phyloP scores from a whole-genome alignment of 1,140 invertebrate species.

The Camponotus vicinus region DNA sequence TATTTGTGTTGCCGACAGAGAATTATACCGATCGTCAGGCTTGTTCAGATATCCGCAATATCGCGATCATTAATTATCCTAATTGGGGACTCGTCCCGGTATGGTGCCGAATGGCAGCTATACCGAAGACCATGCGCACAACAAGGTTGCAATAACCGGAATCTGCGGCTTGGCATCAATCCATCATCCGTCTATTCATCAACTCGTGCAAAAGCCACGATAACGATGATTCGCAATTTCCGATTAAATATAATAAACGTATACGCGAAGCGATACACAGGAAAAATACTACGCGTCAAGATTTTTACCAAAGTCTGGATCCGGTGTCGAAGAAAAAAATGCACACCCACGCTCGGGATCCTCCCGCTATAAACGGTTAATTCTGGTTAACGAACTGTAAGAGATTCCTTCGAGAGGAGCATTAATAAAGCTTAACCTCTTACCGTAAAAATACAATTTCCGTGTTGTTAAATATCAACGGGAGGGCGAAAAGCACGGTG shows the following conservation, averaged over 20 bases:
- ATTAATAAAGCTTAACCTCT: not conserved
- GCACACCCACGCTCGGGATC: not conserved
- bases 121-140: slow-evolving; percentile 34
- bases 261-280: not conserved
- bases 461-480: not conserved
- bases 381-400: slow-evolving; percentile 12
- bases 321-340: not conserved
- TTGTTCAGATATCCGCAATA: slow-evolving; percentile 36
- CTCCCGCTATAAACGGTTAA: not conserved
- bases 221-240: not conserved
- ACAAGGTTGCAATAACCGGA: slow-evolving; percentile 46
- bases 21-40: slow-evolving; percentile 33
- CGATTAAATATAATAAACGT: slow-evolving; percentile 21
- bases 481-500: not conserved
- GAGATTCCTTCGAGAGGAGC: not conserved
- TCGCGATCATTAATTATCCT: slow-evolving; percentile 59
- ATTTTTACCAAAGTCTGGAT: not conserved
- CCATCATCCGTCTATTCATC: slow-evolving; percentile 49
- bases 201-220: slow-evolving; percentile 17
- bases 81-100: slow-evolving; percentile 41
- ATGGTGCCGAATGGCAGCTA: slow-evolving; percentile 23
- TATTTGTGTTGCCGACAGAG: slow-evolving; percentile 34
- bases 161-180: slow-evolving; percentile 47
- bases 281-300: not conserved
- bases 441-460: slow-evolving; percentile 26